Evolutionary conservation across 2,888 invertebrate species (phyloP), one percentile per base, ranked within the genome.

Genomic region (Drosophila tripunctata): DNA sequence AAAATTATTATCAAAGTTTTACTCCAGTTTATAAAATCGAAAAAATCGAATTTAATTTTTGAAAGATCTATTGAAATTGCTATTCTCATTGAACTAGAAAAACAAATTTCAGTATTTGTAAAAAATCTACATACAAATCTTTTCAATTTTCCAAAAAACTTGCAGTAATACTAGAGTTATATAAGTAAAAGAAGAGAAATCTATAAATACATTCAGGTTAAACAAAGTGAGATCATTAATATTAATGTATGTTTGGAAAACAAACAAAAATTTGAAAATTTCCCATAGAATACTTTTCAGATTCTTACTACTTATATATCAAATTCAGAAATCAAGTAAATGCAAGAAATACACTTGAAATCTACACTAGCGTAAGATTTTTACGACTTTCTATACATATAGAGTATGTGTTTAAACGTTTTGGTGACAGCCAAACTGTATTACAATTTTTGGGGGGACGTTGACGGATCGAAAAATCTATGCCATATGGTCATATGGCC

Each of bases 341-440:
- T 48, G 76, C 71, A 73, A 75, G 72, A 71, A 75, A 73, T 73
- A 73, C 73, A 71, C 51, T 52, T 54, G 75, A 75, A 75, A 70
- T 75, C 58, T 33, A 69, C 75, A 54, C 70, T 52, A 56, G 14
- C 69, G 69, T 58, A 40, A 30, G 35, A 60, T 12, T 65, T 64
- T 56, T 50, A 64, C 10, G 43, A 33, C 19, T 35, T 5, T 27
- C n/a, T 10, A 10, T 21, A 27, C 33, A 47, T 14, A 27, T 19
- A 19, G 31, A 2, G n/a, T 41, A n/a, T 33, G 44, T 52, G 22
- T 56, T 12, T 47, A 55, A 74, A 47, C 33, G 31, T 30, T 50
- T 56, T 54, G 62, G 48, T 61, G 78, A 84, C 75, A 74, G 61
- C 14, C 8, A 50, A 61, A 61, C 24, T 54, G 52, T 43, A 54